Conservation (phyloP, 2,797 vertebrate species). For the Diplodus puntazzo region DNA sequence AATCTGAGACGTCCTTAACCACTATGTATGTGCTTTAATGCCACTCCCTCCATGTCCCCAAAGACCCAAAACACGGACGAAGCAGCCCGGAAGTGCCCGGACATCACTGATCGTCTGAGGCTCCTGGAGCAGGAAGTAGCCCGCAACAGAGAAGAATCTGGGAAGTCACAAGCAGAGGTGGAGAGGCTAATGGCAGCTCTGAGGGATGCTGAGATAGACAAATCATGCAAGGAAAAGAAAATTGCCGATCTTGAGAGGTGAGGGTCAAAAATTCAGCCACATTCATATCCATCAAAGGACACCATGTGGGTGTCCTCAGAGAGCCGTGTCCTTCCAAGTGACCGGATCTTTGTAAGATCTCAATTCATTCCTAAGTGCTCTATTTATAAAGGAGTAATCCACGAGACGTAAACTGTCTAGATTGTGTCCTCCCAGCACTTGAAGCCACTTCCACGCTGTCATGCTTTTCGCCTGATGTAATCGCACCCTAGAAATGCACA, state of each 20-base stretch:
- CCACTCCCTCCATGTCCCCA: constrained; percentile 25
- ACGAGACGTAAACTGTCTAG: constrained; percentile 76
- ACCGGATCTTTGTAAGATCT: constrained; percentile 57
- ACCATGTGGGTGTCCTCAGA: constrained; percentile 60
- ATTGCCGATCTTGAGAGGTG: constrained; percentile 96
- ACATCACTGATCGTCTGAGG: constrained; percentile 92
- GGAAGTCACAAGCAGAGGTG: constrained; percentile 93
- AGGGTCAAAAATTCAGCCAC: constrained; percentile 51
- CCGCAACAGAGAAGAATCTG: constrained; percentile 93
- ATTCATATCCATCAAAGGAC: constrained; percentile 28
- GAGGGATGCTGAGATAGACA: constrained; percentile 92
- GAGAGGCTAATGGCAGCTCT: constrained; percentile 93
- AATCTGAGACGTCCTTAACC: not conserved
- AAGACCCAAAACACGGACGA: constrained; percentile 89
- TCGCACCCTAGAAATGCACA: constrained; percentile 44
- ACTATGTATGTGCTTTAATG: not conserved
- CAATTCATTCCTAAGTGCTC: constrained; percentile 69
- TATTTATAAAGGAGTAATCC: constrained; percentile 80
- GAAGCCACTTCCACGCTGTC: constrained; percentile 70
- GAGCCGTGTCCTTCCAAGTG: constrained; percentile 43
- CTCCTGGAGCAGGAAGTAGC: constrained; percentile 94
- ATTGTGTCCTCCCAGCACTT: constrained; percentile 73
- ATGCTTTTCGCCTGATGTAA: constrained; percentile 65
- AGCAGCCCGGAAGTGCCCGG: constrained; percentile 88
- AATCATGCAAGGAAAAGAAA: constrained; percentile 94